Percentiles rank a stretch among this genome's conserved stretches.
These are phyloP conservation scores for Cryptus viduatorius DNA, from an alignment of 2,888 invertebrate genomes.

Conservation along the genomic window DNA sequence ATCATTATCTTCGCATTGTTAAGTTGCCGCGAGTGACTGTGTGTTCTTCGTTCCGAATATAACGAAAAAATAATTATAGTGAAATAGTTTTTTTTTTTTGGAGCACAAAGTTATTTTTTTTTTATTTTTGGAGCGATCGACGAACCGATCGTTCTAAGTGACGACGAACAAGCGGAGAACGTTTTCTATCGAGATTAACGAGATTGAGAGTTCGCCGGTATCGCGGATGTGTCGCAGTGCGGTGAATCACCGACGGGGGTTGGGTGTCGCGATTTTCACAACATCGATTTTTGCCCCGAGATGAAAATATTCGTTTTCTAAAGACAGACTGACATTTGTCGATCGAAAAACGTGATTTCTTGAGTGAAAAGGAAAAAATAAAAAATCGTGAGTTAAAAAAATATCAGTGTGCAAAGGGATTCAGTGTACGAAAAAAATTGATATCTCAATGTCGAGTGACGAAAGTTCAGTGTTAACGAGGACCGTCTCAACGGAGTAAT, in stretches of 20 bases:
- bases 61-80: too few relatives aligned
- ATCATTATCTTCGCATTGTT: too few relatives aligned
- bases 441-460: constrained; percentile 56
- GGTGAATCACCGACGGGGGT: background rate
- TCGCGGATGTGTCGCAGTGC: constrained; percentile 48
- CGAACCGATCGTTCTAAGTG: background rate
- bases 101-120: background rate
- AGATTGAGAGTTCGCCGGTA: background rate
- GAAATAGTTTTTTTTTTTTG: background rate
- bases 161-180: background rate
- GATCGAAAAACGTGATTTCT: background rate
- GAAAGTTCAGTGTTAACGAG: constrained; percentile 38
- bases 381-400: background rate
- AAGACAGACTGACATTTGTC: background rate
- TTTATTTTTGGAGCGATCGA: background rate
- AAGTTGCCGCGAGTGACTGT: constrained; percentile 26
- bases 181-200: background rate
- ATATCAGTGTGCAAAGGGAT: background rate
- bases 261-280: background rate
- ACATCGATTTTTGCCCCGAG: background rate
- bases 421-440: background rate
- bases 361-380: background rate
- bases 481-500: constrained; percentile 13
- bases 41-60: constrained; percentile 1
- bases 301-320: background rate